phyloP scores from a whole-genome alignment of 92 coral and sea anemone species.

The Palythoa grandiflora region DNA sequence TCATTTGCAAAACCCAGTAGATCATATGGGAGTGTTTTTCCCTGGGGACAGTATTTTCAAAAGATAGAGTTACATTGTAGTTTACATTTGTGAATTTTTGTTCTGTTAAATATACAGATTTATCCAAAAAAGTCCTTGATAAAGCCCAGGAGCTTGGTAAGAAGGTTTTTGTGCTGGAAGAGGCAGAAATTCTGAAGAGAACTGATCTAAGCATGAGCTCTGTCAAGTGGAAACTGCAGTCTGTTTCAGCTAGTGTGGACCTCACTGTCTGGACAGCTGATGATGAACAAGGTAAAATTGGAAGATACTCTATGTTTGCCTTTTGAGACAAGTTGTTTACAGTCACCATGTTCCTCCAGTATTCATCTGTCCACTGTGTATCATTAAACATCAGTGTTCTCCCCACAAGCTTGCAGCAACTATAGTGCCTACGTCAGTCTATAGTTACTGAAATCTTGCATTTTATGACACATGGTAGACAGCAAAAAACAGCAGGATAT shows the following conservation, averaged over 20 bases:
- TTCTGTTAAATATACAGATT: conserved; percentile 15
- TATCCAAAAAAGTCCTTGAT: conserved; percentile 61
- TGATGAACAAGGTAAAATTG: conserved; percentile 79
- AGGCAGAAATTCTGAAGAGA: conserved; percentile 84
- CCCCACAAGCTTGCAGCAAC: no score
- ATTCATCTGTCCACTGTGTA: no score
- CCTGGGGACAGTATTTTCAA: no score
- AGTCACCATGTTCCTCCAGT: no score
- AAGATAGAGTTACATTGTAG: background rate
- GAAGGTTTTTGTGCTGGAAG: conserved; percentile 73
- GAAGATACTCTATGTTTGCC: background rate
- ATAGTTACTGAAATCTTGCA: no score
- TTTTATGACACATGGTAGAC: no score
- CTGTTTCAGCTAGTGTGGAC: conserved; percentile 91
- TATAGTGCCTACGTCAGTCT: no score
- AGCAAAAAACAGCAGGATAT: no score
- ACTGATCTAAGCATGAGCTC: conserved; percentile 61
- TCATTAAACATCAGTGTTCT: no score
- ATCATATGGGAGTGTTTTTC: no score
- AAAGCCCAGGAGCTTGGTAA: conserved; percentile 83
- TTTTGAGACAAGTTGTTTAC: no score
- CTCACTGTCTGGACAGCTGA: conserved; percentile 90
- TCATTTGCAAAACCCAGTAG: no score
- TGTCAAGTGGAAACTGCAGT: conserved; percentile 91
- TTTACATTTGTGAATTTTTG: background rate